Conservation (phyloP, 2,113 vertebrate genomes). For the Pseudolaguvia tuberculata region DNA sequence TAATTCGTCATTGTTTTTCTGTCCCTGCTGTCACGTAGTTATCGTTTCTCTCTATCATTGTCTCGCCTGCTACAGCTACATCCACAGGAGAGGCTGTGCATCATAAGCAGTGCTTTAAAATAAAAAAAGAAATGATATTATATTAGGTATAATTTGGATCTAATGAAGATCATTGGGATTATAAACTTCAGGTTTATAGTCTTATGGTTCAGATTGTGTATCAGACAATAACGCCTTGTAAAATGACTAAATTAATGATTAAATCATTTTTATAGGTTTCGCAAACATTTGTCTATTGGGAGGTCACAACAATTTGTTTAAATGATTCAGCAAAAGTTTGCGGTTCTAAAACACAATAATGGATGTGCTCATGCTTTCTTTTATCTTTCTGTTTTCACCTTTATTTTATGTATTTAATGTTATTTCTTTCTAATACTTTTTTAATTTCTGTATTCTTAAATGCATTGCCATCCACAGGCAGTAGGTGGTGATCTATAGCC, state of each 20-base stretch:
- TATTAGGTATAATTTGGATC: not conserved
- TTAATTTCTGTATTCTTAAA: not conserved
- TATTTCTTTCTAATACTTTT: not conserved
- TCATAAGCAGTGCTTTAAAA: slow-evolving; percentile 2
- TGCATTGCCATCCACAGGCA: not conserved
- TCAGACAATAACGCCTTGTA: too few species aligned
- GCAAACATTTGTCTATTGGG: too few species aligned
- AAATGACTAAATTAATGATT: too few species aligned
- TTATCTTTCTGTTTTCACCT: too few species aligned
- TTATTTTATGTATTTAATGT: too few species aligned
- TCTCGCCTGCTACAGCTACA: slow-evolving; percentile 3
- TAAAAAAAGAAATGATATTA: not conserved
- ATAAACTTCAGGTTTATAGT: not conserved
- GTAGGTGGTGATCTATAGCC: slow-evolving; percentile 9
- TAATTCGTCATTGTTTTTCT: not conserved
- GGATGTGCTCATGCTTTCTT: too few species aligned
- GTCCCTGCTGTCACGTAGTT: not conserved
- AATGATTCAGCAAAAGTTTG: too few species aligned
- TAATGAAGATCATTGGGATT: not conserved
- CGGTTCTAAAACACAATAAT: too few species aligned
- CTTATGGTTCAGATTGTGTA: not conserved
- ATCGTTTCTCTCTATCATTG: slow-evolving; percentile 18
- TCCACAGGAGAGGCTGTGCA: not conserved
- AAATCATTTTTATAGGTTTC: too few species aligned
- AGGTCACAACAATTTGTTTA: too few species aligned